These are phyloP conservation scores for Gadus chalcogrammus DNA, from an alignment of 2,113 vertebrate genomes.

Conservation along the genomic window DNA sequence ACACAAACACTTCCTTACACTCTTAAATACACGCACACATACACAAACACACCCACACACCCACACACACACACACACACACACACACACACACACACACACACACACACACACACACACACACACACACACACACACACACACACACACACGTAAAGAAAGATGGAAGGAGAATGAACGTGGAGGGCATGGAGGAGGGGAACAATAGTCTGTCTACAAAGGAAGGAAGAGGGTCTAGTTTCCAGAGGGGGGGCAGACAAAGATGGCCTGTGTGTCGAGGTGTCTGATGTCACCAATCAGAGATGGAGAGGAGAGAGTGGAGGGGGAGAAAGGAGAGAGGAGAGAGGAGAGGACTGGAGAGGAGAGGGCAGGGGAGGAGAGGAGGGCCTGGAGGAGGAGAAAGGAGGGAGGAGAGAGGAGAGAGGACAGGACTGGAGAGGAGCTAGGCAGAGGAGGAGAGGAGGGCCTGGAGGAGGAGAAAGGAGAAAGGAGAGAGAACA, in stretches of 20 bases:
- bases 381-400: not conserved
- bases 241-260: no score
- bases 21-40: not conserved
- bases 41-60: not conserved
- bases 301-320: no score
- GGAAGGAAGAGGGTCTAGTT: no score
- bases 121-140: not conserved
- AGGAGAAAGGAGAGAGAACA: not conserved
- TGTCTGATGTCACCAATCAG: no score
- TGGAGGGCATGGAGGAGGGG: no score
- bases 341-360: conserved; percentile 6
- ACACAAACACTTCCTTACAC: not conserved
- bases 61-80: not conserved
- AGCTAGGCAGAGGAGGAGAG: not conserved
- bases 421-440: not conserved
- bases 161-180: no score
- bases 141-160: not conserved
- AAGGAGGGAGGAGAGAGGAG: not conserved
- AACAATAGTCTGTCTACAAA: no score
- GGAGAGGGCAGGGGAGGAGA: conserved; percentile 24
- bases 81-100: not conserved
- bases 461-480: not conserved
- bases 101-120: not conserved
- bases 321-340: conserved; percentile 3
- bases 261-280: no score